These are phyloP conservation scores for Macrophya annulata DNA, from an alignment of 2,888 invertebrate species.

Conservation along the genomic window DNA sequence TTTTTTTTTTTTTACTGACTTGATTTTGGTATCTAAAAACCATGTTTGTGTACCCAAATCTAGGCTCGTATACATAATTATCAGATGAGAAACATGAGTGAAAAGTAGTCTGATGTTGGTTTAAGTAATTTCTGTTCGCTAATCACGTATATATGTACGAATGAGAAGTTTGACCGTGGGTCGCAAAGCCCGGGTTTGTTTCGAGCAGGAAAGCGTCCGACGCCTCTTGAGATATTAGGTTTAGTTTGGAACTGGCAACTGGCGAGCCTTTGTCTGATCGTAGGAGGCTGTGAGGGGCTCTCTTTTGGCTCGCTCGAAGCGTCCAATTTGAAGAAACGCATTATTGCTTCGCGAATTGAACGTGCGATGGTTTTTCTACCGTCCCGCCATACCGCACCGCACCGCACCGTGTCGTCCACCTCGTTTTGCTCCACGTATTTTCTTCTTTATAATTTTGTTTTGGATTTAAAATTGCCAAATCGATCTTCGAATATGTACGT, in stretches of 20 bases:
- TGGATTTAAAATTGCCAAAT: conserved; percentile 5
- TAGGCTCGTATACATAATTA: not conserved
- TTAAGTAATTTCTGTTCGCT: conserved; percentile 65
- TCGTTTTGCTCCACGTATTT: not conserved
- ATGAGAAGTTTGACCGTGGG: conserved; percentile 47
- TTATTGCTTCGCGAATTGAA: conserved; percentile 44
- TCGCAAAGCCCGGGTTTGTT: conserved; percentile 44
- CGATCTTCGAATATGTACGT: not conserved
- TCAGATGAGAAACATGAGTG: conserved; percentile 7
- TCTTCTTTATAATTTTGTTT: not conserved
- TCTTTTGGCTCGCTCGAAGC: not conserved
- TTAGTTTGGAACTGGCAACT: conserved; percentile 61
- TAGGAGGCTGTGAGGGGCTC: conserved; percentile 6
- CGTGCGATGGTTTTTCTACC: not conserved
- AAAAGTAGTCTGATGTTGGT: conserved; percentile 58
- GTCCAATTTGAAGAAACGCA: conserved; percentile 46
- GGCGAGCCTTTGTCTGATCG: conserved; percentile 55
- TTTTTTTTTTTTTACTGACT: too few relatives aligned
- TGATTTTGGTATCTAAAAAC: too few relatives aligned
- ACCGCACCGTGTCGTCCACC: not conserved
- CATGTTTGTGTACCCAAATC: not conserved
- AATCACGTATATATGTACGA: conserved; percentile 28
- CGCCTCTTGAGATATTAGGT: conserved; percentile 61
- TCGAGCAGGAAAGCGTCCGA: conserved; percentile 34
- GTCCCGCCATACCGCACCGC: not conserved